phyloP scores from a whole-genome alignment of 2,797 vertebrate genomes.

The Lemur catta region DNA sequence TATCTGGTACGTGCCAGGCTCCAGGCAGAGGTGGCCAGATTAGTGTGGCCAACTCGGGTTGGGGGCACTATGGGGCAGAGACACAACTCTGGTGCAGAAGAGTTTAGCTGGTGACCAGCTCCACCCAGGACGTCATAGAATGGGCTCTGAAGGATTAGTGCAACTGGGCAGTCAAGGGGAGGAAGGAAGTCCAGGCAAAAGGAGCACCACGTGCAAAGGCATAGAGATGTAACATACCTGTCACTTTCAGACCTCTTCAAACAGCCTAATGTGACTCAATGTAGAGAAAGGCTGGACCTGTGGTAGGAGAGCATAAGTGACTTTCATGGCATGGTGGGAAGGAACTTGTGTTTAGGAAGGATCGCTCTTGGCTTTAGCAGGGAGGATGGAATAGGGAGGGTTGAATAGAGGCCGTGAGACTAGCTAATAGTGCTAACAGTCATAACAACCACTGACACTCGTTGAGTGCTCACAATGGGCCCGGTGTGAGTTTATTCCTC shows the following conservation, averaged over 20 bases:
- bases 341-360: neutral
- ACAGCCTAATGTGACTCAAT: neutral
- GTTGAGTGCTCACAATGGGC: too few relatives aligned
- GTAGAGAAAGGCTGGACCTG: neutral
- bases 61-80: too few relatives aligned
- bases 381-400: neutral
- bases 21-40: neutral
- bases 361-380: neutral
- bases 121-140: neutral
- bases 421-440: neutral
- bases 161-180: neutral
- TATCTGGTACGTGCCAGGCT: neutral
- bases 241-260: neutral
- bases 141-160: too few relatives aligned
- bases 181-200: neutral
- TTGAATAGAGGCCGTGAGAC: neutral
- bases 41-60: too few relatives aligned
- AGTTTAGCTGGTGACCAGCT: neutral
- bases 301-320: neutral
- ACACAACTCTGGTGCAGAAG: neutral
- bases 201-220: neutral
- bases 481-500: neutral
- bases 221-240: neutral
- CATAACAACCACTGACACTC: neutral
- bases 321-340: neutral